These are phyloP conservation scores for Gadopsis marmoratus DNA, from an alignment of 2,797 vertebrate genomes.

Conservation along the genomic window DNA sequence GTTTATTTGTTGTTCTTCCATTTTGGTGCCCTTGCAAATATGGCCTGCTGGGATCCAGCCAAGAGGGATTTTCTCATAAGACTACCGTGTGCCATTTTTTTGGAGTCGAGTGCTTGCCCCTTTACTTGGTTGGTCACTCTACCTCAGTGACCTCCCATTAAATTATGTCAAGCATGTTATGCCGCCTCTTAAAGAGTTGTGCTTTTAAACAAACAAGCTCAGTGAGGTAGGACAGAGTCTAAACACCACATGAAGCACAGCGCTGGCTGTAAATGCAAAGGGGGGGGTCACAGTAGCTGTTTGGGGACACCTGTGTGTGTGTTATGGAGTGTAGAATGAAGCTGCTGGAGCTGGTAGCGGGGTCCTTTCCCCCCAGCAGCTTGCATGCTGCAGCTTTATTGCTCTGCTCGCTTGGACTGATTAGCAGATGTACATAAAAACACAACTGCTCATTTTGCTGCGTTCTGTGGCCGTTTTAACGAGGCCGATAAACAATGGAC, in stretches of 20 bases:
- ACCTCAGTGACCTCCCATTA: slow-evolving; percentile 56
- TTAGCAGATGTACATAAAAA: slow-evolving; percentile 74
- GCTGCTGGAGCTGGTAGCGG: slow-evolving; percentile 10
- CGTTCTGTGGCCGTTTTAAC: slow-evolving; percentile 74
- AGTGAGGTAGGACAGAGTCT: slow-evolving; percentile 38
- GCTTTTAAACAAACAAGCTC: slow-evolving; percentile 56
- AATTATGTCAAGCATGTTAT: slow-evolving; percentile 69
- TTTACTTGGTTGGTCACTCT: slow-evolving; percentile 41
- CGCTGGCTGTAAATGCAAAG: slow-evolving; percentile 38
- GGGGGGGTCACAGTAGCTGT: slow-evolving; percentile 24
- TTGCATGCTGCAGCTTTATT: slow-evolving; percentile 56
- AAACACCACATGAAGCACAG: slow-evolving; percentile 19
- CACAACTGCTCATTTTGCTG: slow-evolving; percentile 59
- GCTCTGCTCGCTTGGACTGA: slow-evolving; percentile 56
- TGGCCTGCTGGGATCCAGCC: slow-evolving; percentile 2
- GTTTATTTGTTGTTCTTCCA: slow-evolving; percentile 26
- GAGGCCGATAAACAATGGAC: slow-evolving; percentile 60
- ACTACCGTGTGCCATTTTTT: neutral
- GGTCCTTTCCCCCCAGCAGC: slow-evolving; percentile 31
- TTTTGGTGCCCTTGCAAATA: slow-evolving; percentile 27
- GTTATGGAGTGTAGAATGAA: slow-evolving; percentile 52
- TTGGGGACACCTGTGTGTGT: slow-evolving; percentile 51
- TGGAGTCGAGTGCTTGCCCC: neutral
- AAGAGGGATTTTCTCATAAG: neutral
- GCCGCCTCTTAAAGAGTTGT: slow-evolving; percentile 47